Conservation (phyloP, 2,888 invertebrate genomes). For the Caenorhabditis plicata region DNA sequence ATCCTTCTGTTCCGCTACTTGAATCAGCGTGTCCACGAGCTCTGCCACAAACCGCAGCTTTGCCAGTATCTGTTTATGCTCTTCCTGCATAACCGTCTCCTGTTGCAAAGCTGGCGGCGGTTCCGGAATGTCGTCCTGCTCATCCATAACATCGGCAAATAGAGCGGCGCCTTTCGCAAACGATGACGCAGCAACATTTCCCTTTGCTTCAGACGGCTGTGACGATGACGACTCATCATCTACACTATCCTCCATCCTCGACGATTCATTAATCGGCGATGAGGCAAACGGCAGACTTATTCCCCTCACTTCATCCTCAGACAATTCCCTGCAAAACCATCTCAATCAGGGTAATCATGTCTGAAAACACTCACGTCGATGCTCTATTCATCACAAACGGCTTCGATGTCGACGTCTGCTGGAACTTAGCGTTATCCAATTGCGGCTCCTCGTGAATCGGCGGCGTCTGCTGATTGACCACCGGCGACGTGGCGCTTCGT, state of each 20-base stretch:
- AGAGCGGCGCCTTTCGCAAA: background rate
- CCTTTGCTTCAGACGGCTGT: background rate
- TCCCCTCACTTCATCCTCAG: constrained; percentile 50
- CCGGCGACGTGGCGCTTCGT: constrained; percentile 12
- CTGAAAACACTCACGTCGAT: constrained; percentile 10
- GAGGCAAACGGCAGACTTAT: constrained; percentile 43
- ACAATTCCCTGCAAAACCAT: constrained; percentile 32
- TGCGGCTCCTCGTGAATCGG: constrained; percentile 28
- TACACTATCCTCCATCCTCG: constrained; percentile 49
- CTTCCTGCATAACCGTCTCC: constrained; percentile 85
- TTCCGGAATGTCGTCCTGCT: constrained; percentile 31
- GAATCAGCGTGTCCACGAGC: constrained; percentile 88
- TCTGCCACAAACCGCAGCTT: constrained; percentile 95
- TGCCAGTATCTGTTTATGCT: constrained; percentile 73
- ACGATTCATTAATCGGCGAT: too few relatives aligned
- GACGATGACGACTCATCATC: constrained; percentile 39
- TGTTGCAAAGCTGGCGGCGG: constrained; percentile 84
- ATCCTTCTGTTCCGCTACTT: constrained; percentile 71
- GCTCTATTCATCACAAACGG: constrained; percentile 25
- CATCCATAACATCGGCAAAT: constrained; percentile 6
- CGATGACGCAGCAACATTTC: background rate
- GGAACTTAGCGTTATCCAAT: constrained; percentile 44
- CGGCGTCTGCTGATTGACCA: constrained; percentile 2
- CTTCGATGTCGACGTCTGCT: constrained; percentile 16
- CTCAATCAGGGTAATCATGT: too few relatives aligned